Evolutionary conservation across 2,797 vertebrate species (phyloP), one percentile per base, ranked within the genome.

Genomic region (Ambastaia sidthimunki): DNA sequence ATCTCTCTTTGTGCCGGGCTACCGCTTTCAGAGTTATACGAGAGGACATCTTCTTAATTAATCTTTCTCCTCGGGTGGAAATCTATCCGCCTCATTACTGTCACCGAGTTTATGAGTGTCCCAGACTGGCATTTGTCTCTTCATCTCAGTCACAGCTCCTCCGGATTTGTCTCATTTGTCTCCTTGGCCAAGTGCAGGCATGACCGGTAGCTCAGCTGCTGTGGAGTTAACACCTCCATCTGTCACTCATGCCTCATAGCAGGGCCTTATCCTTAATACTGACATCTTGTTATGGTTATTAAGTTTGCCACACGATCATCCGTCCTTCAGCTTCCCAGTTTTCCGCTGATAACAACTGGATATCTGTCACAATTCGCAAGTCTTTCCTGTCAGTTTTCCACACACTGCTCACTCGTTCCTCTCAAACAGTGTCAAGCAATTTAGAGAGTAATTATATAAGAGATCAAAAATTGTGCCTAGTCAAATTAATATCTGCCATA

Each of bases 221-320:
- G n/a, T 71, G 41, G 16, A 55, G 69, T 55, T 71, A 72, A 79
- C 77, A 79, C 69, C 23, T 80, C 68, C 72, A 74, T 70, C 55
- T 25, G 57, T 54, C 68, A 65, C 31, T 79, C 48, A 65, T 21
- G 70, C 77, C 77, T 71, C 60, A n/a, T 47, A 70, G 77, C 69
- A 63, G 69, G 71, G 47, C 57, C 76, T 78, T 78, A 62, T 71
- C 65, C 69, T 71, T 65, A 71, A 37, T 41, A 55, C 57, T 71
- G 69, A 72, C 69, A 79, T 72, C 77, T 72, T 63, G 69, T 72
- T 66, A 65, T 23, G 21, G 47, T 79, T 79, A 79, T 72, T 79
- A 66, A 48, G 28, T 52, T 55, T 66, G 77, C 34, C 77, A 66
- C 31, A 55, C 18, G 18, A 60, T 28, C 67, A 12, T 71, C 67